Evolutionary conservation across 2,888 invertebrate genomes (phyloP), one percentile per base, ranked within the genome.

Genomic region (Tetramorium bicarinatum): DNA sequence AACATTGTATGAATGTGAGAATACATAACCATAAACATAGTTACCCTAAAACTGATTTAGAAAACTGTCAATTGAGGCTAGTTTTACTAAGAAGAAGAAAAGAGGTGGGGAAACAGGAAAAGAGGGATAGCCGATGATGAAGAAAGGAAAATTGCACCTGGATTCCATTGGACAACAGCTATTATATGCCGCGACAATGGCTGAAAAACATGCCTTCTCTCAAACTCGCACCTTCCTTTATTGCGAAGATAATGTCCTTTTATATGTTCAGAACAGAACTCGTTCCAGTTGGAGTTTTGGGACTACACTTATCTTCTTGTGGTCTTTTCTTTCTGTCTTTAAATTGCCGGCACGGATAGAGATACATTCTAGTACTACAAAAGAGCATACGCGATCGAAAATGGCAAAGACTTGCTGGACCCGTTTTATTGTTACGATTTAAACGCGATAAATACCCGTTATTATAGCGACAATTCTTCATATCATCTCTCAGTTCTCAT

Each of bases 121-220:
- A 34, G 71, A 66, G n/a, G 71, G 76, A 49, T 64, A 34, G 67
- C 54, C 44, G 21, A 47, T 21, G 47, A 67, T 67, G 29, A 44
- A 18, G 69, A 69, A 52, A 49, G 11, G 61, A 59, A 56, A 56
- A 54, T 76, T 82, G 86, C 90, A 89, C 92, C 91, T 90, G 92
- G 84, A 89, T 88, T 91, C 91, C 84, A 89, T 85, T 88, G 90
- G 79, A 76, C 85, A 85, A 84, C 85, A 29, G 86, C 88, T 88
- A 93, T 93, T 93, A 93, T 93, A 89, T 87, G 74, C 83, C 69
- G 88, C 85, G 90, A 93, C 93, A 93, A 92, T 89, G 86, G 86
- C 84, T 87, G 90, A 91, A 92, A 90, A 93, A 92, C 93, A 91
- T 93, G 92, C 90, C 92, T 92, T 91, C 88, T 89, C 91, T 87